Base-by-base conservation (phyloP, 2,888 invertebrate species). In the Drosophila mimica region DNA sequence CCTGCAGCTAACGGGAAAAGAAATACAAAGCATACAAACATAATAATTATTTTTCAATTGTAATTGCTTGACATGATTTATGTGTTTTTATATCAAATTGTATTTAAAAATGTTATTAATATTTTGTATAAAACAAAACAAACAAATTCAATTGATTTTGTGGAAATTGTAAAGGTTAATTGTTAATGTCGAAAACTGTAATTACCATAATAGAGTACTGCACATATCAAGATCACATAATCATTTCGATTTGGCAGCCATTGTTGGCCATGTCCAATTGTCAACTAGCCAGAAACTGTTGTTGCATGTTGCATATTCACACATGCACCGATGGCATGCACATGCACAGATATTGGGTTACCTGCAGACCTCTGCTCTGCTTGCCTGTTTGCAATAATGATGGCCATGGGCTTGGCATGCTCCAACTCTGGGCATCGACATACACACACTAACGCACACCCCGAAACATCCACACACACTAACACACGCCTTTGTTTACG, bases 401-500 rank as follows among this genome's bases (percentile, higher is more conserved):
- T 52, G 49, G 25, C 48, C 15, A 49, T 65, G 70, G 74, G 70
- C 62, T 70, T 62, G 79, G 64, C 74, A 43, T 53, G 28, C 59
- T 68, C 17, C 46, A 34, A 20, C 65, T 11, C 13, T 28, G 49
- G 28, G 0, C 54, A 38, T 28, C 28, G 28, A 54, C 28, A 11
- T 36, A 11, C 28, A 15, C 30, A 13, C 28, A 28, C 13, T 57
- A 70, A 48, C 69, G 51, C 78, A 38, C 17, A n/a, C 8, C 5
- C 6, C 63, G 67, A 48, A 66, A 54, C 79, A 33, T 4, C 9
- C 72, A 56, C 77, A 54, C 30, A 28, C 31, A 28, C 30, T 11
- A 9, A n/a, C 64, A 49, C 79, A 65, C 79, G 77, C 77, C 74
- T 74, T 77, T 80, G 77, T 80, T 80, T 75, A 62, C 56, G 66